Evolutionary conservation across 2,797 vertebrate genomes (phyloP).

Genomic region (Danio jaintianensis): DNA sequence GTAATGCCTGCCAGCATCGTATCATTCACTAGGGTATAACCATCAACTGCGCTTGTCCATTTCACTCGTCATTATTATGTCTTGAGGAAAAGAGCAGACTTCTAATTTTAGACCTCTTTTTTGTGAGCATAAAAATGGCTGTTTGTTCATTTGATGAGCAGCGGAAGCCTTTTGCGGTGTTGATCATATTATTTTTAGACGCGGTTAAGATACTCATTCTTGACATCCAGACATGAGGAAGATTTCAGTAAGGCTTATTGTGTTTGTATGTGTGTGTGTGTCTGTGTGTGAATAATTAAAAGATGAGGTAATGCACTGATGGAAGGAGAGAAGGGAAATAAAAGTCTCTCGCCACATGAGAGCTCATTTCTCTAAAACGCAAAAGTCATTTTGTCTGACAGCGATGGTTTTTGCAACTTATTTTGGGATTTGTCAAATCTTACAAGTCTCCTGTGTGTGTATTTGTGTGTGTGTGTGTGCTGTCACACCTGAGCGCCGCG

Average conservation of each 20-base stretch:
- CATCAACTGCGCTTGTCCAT: conserved; percentile 53
- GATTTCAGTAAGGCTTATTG: conserved; percentile 60
- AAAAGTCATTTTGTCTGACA: conserved; percentile 40
- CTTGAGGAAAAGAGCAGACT: conserved; percentile 15
- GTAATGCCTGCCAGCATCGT: conserved; percentile 52
- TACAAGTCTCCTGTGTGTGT: conserved; percentile 29
- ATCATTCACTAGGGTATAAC: conserved; percentile 53
- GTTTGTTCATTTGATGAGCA: conserved; percentile 26
- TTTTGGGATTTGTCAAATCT: conserved; percentile 48
- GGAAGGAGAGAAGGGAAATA: conserved; percentile 8
- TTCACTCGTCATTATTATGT: conserved; percentile 15
- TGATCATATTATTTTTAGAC: conserved; percentile 72
- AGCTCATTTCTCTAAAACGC: conserved; percentile 36
- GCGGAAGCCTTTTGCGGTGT: conserved; percentile 35
- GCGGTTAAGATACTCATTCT: conserved; percentile 73
- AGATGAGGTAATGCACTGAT: conserved; percentile 57
- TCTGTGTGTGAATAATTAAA: conserved; percentile 72
- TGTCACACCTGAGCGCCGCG: conserved; percentile 29
- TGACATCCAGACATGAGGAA: conserved; percentile 58
- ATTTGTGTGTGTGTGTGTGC: neutral
- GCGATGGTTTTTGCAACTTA: conserved; percentile 10
- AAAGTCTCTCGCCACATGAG: neutral
- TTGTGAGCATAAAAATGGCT: neutral
- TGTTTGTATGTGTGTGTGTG: conserved; percentile 53
- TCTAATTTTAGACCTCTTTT: conserved; percentile 6